These are phyloP conservation scores for Dicycla oo DNA, from an alignment of 2,888 invertebrate genomes.

Conservation along the genomic window DNA sequence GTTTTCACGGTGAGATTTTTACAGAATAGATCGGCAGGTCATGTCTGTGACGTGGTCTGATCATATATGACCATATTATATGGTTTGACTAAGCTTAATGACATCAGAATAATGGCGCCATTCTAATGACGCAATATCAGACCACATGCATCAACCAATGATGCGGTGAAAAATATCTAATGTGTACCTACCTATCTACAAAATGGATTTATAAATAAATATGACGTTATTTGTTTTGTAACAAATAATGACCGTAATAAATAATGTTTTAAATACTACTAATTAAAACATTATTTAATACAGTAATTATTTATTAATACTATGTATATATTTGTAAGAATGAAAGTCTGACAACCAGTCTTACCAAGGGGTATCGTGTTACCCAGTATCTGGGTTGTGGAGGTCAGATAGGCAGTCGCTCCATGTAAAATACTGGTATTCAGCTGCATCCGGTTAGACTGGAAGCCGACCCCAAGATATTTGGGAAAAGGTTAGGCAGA, in stretches of 20 bases:
- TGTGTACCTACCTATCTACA: not conserved
- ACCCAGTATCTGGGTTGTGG: no score
- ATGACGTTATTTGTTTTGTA: constrained; percentile 13
- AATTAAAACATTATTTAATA: not conserved
- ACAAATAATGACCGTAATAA: not conserved
- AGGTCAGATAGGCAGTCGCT: no score
- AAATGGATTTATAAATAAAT: not conserved
- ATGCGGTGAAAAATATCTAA: not conserved
- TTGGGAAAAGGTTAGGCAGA: no score
- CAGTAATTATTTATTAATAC: no score
- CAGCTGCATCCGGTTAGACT: no score
- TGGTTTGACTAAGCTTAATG: not conserved
- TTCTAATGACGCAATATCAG: not conserved
- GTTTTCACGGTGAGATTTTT: no score
- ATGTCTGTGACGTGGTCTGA: not conserved
- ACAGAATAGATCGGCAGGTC: no score
- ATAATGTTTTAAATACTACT: not conserved
- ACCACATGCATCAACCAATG: not conserved
- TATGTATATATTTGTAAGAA: no score
- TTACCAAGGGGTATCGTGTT: no score
- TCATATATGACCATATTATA: not conserved
- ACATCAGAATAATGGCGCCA: constrained; percentile 11
- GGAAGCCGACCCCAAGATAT: no score
- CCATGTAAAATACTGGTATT: no score
- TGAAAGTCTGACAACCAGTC: no score